Percentiles rank a stretch among this genome's conserved stretches.
Conservation (phyloP, 2,888 invertebrate species). For the Resseliella maxima region DNA sequence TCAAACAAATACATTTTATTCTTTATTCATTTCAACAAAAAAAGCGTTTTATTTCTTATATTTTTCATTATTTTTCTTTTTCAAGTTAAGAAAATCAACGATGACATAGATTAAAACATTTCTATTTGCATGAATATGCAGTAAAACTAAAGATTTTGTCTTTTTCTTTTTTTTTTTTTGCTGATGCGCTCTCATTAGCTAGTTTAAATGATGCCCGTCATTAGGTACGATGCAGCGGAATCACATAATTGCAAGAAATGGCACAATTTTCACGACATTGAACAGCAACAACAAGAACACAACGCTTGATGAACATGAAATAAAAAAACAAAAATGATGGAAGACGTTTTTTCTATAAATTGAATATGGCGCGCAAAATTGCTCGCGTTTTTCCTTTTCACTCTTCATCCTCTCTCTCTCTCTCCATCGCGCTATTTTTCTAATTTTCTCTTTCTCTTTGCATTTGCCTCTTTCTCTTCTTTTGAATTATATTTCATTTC, state of each 20-base stretch:
- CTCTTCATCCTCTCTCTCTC: too few species aligned
- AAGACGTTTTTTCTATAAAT: not conserved
- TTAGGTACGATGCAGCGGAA: not conserved
- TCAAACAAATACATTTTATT: conserved; percentile 19
- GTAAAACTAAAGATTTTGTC: not conserved
- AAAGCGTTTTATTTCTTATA: not conserved
- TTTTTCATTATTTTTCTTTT: not conserved
- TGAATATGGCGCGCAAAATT: conserved; percentile 41
- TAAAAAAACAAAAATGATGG: not conserved
- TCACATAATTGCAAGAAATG: conserved; percentile 14
- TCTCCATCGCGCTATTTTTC: not conserved
- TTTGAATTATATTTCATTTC: not conserved
- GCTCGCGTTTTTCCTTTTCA: not conserved
- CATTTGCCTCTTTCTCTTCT: not conserved
- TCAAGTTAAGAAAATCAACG: not conserved
- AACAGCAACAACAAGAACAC: not conserved
- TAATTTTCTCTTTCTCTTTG: not conserved
- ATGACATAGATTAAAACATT: not conserved
- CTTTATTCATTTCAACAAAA: conserved; percentile 26
- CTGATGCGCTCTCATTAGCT: not conserved
- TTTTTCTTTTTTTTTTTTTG: not conserved
- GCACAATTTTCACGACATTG: conserved; percentile 36
- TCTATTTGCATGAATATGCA: not conserved
- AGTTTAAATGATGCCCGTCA: conserved; percentile 13
- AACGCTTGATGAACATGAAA: not conserved